These are phyloP conservation scores for Pseudochirops corinnae DNA, from an alignment of 2,797 vertebrate genomes.

Conservation along the genomic window DNA sequence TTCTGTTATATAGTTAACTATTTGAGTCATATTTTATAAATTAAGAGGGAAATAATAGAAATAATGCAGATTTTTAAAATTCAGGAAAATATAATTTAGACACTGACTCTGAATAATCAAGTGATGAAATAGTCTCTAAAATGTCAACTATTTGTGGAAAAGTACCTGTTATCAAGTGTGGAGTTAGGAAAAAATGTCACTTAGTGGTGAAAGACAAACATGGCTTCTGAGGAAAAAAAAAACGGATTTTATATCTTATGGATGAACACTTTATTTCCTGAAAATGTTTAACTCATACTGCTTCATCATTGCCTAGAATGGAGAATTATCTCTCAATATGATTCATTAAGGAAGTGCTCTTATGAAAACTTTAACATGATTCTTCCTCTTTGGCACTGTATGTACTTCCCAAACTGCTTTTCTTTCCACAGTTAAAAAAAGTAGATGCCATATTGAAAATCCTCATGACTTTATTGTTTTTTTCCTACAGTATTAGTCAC, in stretches of 20 bases:
- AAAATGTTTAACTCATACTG: background rate
- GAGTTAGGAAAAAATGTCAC: slow-evolving; percentile 47
- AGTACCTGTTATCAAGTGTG: slow-evolving; percentile 9
- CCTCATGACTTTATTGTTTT: slow-evolving; percentile 59
- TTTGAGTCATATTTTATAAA: background rate
- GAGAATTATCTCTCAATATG: slow-evolving; percentile 41
- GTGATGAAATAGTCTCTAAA: background rate
- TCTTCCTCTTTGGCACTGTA: slow-evolving; percentile 3
- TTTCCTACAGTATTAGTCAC: slow-evolving; percentile 75
- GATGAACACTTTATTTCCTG: slow-evolving; percentile 34
- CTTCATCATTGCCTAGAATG: slow-evolving; percentile 25
- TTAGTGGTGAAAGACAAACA: slow-evolving; percentile 43
- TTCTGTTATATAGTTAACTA: slow-evolving; percentile 9
- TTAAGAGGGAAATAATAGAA: background rate
- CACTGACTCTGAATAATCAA: slow-evolving; percentile 9
- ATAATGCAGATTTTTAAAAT: slow-evolving; percentile 50
- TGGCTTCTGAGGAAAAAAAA: slow-evolving; percentile 27
- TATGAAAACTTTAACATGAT: slow-evolving; percentile 35
- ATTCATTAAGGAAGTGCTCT: background rate
- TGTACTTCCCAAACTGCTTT: slow-evolving; percentile 35
- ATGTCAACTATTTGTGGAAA: background rate
- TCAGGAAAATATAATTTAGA: slow-evolving; percentile 25
- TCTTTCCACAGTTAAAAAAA: slow-evolving; percentile 59
- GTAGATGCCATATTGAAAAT: slow-evolving; percentile 43
- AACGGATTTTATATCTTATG: slow-evolving; percentile 36